Base-by-base conservation (phyloP, 2,888 invertebrate species). In the Lycia hirtaria region DNA sequence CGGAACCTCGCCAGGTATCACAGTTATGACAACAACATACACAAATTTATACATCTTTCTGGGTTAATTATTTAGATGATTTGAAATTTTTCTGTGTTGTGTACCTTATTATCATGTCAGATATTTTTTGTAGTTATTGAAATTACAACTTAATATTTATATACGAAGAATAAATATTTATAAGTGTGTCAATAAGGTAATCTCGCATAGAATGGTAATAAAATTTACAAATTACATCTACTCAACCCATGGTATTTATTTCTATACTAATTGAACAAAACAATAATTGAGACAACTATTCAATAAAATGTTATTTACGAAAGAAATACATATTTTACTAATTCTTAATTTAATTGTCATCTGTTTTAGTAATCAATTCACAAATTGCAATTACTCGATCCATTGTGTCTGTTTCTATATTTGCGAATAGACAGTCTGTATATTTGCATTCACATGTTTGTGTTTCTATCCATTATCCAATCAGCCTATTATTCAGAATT, bases 1-100 rank as follows among this genome's bases (percentile, higher is more conserved):
- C 40, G 41, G 40, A 47, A 56, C 51, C 30, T n/a, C n/a, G 35
- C 4, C 30, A 40, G n/a, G 26, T 40, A 33, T 49, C 10, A 50
- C 37, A 38, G 49, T 20, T 49, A 37, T 44, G 22, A 56, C 22
- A 37, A 49, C 35, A 48, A 41, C 41, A 37, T 30, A 14, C 15
- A 26, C 24, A 12, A 35, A 37, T 2, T 28, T 24, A 40, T 4
- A 37, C 10, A 15, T 41, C 4, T 41, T 26, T 41, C 9, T 26
- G 15, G 17, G 15, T 26, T 41, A 28, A 17, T 41, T 22, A 12
- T 9, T 4, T 24, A 41, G 15, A 15, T 41, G 26, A 22, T 22
- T 37, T 7, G 9, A 37, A 19, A 37, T n/a, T 37, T 19, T 19
- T 10, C 19, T 19, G 19, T 37, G 9, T n/a, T n/a, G n/a, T n/a